Percentiles rank a stretch among this genome's conserved stretches.
phyloP scores from a whole-genome alignment of 2,888 invertebrate genomes.

The Clivina fossor region DNA sequence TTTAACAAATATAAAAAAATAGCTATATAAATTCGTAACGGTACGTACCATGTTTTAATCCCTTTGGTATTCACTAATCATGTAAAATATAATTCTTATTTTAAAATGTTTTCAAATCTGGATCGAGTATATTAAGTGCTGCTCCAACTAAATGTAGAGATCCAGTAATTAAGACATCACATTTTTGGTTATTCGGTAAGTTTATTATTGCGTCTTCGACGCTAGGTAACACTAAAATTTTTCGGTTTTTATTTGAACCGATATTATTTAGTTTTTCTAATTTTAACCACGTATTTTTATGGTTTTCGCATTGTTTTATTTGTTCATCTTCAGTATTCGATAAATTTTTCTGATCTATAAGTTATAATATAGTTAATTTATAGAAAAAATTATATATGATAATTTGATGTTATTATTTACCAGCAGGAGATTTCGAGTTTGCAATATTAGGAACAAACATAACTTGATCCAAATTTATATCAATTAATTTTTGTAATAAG shows the following conservation, averaged over 20 bases:
- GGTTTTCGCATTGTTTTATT: slow-evolving; percentile 58
- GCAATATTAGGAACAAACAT: slow-evolving; percentile 66
- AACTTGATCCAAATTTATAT: slow-evolving; percentile 56
- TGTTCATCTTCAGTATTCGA: slow-evolving; percentile 60
- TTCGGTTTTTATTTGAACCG: slow-evolving; percentile 32
- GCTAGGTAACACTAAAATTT: slow-evolving; percentile 43
- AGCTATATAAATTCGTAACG: not conserved
- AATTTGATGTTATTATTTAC: slow-evolving; percentile 28
- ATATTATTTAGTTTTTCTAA: slow-evolving; percentile 35
- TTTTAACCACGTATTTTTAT: slow-evolving; percentile 60
- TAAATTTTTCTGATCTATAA: slow-evolving; percentile 62
- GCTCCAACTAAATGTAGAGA: slow-evolving; percentile 84
- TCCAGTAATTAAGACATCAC: slow-evolving; percentile 74
- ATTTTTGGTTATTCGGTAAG: slow-evolving; percentile 30
- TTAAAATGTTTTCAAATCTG: slow-evolving; percentile 47
- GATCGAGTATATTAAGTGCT: slow-evolving; percentile 62
- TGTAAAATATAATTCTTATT: not conserved
- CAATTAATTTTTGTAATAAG: slow-evolving; percentile 61
- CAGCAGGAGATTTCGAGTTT: slow-evolving; percentile 38
- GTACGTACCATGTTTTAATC: not conserved
- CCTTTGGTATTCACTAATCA: not conserved
- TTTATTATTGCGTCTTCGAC: slow-evolving; percentile 46
- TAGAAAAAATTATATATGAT: not conserved
- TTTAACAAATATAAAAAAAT: slow-evolving; percentile 7
- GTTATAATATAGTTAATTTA: not conserved